Conservation (phyloP, 2,113 vertebrate genomes). For the Vidua macroura region DNA sequence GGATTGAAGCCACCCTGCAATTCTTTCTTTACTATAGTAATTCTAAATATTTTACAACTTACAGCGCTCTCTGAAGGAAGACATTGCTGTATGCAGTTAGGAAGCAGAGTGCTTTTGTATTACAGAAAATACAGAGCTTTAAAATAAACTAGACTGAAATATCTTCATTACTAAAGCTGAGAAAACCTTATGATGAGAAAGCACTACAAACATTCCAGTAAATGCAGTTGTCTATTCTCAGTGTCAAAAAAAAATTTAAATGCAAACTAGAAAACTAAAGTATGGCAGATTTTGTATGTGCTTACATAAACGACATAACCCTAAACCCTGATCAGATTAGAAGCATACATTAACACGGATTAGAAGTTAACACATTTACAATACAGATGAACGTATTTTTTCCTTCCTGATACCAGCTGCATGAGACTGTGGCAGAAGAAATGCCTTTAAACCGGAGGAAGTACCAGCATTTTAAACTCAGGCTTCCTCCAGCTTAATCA, state of each 20-base stretch:
- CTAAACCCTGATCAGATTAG: background rate
- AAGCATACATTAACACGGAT: background rate
- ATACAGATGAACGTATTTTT: background rate
- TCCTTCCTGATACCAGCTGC: background rate
- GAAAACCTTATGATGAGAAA: background rate
- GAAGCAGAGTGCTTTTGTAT: background rate
- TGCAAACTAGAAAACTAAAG: background rate
- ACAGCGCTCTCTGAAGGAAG: background rate
- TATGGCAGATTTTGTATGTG: background rate
- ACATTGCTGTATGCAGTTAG: background rate
- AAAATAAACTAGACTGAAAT: background rate
- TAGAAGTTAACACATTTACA: background rate
- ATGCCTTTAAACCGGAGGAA: constrained; percentile 13
- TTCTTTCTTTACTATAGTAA: background rate
- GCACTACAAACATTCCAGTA: background rate
- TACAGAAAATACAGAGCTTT: background rate
- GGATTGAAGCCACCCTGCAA: background rate
- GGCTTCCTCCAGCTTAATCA: background rate
- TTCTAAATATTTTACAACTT: constrained; percentile 15
- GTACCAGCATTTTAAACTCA: background rate
- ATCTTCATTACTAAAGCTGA: background rate
- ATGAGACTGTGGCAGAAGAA: background rate
- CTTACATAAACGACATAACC: background rate
- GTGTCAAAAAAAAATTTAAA: background rate
- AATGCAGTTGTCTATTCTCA: background rate